Evolutionary conservation across 2,888 invertebrate species (phyloP), one percentile per base, ranked within the genome.

Genomic region (Oxyscelio sp.): DNA sequence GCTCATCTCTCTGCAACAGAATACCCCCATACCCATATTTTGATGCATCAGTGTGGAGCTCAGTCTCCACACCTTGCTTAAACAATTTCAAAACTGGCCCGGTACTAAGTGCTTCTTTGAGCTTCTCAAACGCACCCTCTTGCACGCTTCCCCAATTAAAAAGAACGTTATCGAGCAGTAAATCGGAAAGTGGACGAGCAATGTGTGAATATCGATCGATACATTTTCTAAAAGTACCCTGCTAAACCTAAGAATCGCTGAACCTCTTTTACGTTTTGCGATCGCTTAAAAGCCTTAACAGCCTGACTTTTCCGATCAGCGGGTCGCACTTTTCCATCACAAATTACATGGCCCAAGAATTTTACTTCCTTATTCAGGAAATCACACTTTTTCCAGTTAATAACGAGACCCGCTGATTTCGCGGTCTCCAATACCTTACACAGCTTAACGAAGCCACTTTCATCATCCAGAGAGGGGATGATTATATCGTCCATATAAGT

Each of bases 11-110:
- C n/a, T n/a, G n/a, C n/a, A n/a, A n/a, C n/a, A n/a, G n/a, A n/a
- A n/a, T n/a, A n/a, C n/a, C n/a, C n/a, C n/a, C n/a, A n/a, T n/a
- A n/a, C n/a, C n/a, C n/a, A n/a, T n/a, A n/a, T n/a, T n/a, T n/a
- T n/a, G n/a, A n/a, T n/a, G n/a, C n/a, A n/a, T n/a, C n/a, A n/a
- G n/a, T n/a, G n/a, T n/a, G n/a, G n/a, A n/a, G n/a, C n/a, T n/a
- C n/a, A n/a, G n/a, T n/a, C n/a, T 82, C 75, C 15, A 78, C 84
- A 13, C 63, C 80, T 1, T 61, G 40, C 2, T 38, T 21, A 38
- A 38, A 38, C 21, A 58, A 11, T n/a, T 38, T 58, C 38, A 58
- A 13, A 5, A 54, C 54, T 27, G 54, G 54, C 9, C 17, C 9
- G 1, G 31, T 54, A n/a, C 27, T 54, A 27, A 54, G 31, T 3